These are phyloP conservation scores for Scaptodrosophila lebanonensis DNA, from an alignment of 1,140 invertebrate genomes.

Conservation along the genomic window DNA sequence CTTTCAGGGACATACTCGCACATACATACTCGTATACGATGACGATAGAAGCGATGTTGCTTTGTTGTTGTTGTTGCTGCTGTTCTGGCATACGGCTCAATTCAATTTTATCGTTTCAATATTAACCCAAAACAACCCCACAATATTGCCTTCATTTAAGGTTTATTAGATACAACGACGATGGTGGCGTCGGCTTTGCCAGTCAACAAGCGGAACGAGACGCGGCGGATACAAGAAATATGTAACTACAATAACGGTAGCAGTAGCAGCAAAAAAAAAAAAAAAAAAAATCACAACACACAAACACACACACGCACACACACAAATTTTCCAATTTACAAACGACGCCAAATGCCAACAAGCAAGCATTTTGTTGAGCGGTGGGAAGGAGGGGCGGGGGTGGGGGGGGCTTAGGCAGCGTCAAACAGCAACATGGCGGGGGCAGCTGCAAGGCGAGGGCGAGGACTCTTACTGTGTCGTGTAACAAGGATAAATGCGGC, in stretches of 20 bases:
- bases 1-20: conserved; percentile 58
- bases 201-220: conserved; percentile 11
- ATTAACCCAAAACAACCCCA: conserved; percentile 77
- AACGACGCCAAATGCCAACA: conserved; percentile 53
- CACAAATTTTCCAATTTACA: conserved; percentile 70
- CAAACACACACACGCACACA: conserved; percentile 1
- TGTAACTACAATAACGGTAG: conserved; percentile 33
- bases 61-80: conserved; percentile 16
- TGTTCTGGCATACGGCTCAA: conserved; percentile 61
- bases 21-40: not conserved
- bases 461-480: conserved; percentile 5
- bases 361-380: conserved; percentile 33
- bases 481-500: conserved; percentile 71
- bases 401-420: not conserved
- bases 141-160: conserved; percentile 77
- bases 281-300: not conserved
- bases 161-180: conserved; percentile 75
- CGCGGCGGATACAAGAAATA: conserved; percentile 63
- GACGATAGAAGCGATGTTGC: not conserved
- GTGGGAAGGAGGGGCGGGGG: not conserved
- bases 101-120: conserved; percentile 76
- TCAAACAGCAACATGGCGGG: too few relatives aligned
- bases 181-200: conserved; percentile 20
- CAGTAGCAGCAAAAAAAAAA: conserved; percentile 2
- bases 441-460: too few relatives aligned